Evolutionary conservation across 2,113 vertebrate genomes (phyloP).

Genomic region (Eretmochelys imbricata): DNA sequence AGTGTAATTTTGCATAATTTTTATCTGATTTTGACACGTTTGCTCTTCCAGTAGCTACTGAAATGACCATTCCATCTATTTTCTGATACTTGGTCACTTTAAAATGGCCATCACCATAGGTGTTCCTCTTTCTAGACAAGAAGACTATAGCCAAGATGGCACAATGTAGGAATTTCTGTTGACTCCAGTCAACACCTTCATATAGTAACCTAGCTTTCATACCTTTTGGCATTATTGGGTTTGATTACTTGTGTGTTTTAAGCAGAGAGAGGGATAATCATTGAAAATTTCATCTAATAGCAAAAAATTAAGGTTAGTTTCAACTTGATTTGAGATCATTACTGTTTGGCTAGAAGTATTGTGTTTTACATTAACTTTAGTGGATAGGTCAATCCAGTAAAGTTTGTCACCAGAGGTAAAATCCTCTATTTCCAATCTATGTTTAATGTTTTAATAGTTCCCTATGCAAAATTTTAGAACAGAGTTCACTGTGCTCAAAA

Average conservation of each 20-base stretch:
- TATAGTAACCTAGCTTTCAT: background rate
- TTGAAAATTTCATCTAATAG: background rate
- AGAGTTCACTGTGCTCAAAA: slow-evolving; percentile 4
- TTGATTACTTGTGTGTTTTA: background rate
- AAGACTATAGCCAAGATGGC: slow-evolving; percentile 26
- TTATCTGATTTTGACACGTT: background rate
- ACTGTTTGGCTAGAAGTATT: background rate
- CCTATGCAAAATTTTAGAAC: background rate
- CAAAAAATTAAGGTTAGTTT: background rate
- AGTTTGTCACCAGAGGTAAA: slow-evolving; percentile 1
- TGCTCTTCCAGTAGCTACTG: background rate
- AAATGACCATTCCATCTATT: background rate
- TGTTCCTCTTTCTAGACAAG: background rate
- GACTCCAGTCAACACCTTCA: background rate
- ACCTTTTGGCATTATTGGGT: background rate
- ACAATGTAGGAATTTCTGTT: background rate
- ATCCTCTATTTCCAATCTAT: background rate
- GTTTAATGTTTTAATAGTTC: background rate
- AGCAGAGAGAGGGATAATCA: background rate
- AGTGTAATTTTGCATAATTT: slow-evolving; percentile 14
- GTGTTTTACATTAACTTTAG: background rate
- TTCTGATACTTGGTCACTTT: background rate
- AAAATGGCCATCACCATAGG: background rate
- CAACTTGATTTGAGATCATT: background rate
- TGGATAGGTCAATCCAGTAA: background rate